A percentile compares a stretch with the other conserved stretches of the same genome.
Conservation (phyloP, 2,113 vertebrate genomes). For the Barnardius zonarius region DNA sequence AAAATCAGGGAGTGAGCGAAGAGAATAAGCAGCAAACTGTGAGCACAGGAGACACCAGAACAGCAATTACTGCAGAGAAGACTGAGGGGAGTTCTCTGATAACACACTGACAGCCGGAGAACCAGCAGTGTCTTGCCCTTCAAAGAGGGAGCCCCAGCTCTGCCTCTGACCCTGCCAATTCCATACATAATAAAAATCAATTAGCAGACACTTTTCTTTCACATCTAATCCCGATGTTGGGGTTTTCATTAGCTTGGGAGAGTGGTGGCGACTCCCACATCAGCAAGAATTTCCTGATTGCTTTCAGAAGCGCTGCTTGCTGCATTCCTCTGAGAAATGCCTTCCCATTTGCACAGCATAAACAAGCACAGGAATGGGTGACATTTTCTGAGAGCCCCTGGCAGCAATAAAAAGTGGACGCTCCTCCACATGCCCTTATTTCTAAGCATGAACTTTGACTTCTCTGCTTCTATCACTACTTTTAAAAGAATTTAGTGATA, state of each 20-base stretch:
- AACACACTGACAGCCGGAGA: background rate
- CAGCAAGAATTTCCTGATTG: slow-evolving; percentile 48
- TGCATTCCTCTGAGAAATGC: slow-evolving; percentile 28
- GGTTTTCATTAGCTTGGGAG: slow-evolving; percentile 1
- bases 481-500: background rate
- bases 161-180: background rate
- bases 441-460: background rate
- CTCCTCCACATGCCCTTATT: background rate
- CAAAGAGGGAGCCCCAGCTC: background rate
- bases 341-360: background rate
- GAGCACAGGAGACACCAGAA: background rate
- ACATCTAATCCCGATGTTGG: background rate
- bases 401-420: background rate
- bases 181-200: background rate
- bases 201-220: background rate
- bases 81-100: rapidly evolving
- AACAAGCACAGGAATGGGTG: background rate
- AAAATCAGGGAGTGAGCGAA: background rate
- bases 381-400: background rate
- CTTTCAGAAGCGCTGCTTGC: slow-evolving; percentile 16
- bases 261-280: slow-evolving; percentile 20
- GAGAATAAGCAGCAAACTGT: background rate
- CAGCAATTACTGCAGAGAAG: background rate
- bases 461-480: background rate
- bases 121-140: rapidly evolving